A percentile compares a stretch with the other conserved stretches of the same genome.
phyloP scores from a whole-genome alignment of 2,888 invertebrate genomes.

The Hofmannophila pseudospretella region DNA sequence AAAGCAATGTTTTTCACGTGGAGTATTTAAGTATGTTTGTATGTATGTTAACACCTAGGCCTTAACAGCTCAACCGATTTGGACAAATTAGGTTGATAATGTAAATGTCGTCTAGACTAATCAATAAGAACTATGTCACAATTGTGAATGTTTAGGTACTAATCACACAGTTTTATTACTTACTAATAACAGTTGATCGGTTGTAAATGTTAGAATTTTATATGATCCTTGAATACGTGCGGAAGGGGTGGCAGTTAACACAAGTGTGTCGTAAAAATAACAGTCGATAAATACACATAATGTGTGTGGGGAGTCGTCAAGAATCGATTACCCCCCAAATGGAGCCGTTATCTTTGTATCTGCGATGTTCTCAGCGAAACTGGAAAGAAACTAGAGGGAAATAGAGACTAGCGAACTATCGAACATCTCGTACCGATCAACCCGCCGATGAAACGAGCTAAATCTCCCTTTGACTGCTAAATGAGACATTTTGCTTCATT shows the following conservation, averaged over 20 bases:
- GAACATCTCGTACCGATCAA: slow-evolving; percentile 1
- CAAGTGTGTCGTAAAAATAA: slow-evolving; percentile 38
- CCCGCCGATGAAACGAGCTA: slow-evolving; percentile 2
- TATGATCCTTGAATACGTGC: background rate
- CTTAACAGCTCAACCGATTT: no score
- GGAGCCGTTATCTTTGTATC: slow-evolving; percentile 38
- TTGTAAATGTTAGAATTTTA: slow-evolving; percentile 4
- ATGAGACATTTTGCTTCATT: background rate
- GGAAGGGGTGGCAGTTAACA: slow-evolving; percentile 13
- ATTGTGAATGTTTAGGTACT: no score
- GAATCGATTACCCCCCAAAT: slow-evolving; percentile 45
- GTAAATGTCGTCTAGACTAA: no score
- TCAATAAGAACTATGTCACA: no score
- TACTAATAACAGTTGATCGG: background rate
- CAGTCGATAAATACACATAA: slow-evolving; percentile 49
- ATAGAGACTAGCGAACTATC: background rate
- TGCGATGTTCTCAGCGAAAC: slow-evolving; percentile 14
- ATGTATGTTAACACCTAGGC: no score
- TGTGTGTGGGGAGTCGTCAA: slow-evolving; percentile 40
- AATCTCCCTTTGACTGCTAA: slow-evolving; percentile 7
- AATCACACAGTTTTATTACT: no score
- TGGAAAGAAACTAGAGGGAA: background rate
- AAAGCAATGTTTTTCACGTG: no score
- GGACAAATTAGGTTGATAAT: no score
- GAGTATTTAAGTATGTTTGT: no score